Base-by-base conservation (phyloP, 2,797 vertebrate genomes). In the Hydrocynus forskahlii region DNA sequence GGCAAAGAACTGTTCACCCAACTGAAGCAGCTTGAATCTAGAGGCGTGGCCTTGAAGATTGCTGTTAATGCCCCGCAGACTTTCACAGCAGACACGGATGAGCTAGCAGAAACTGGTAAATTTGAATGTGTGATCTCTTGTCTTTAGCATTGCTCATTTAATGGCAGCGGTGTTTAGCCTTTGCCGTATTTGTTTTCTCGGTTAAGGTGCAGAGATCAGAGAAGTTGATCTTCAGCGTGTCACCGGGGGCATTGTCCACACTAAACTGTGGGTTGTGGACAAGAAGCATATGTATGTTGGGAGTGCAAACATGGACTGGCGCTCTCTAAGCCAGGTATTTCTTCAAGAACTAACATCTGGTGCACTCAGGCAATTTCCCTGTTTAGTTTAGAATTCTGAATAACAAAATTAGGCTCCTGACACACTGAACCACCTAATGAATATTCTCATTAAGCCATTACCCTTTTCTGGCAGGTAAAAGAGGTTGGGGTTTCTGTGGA, bases 261-360 rank as follows among this genome's bases (percentile, higher is more conserved):
- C 94, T 73, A 95, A 95, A 85, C 85, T 95, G 60, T 94, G 92
- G 93, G 92, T 94, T 77, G 93, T 96, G 50, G 95, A 96, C 82
- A 87, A 85, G 23, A 91, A 91, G 77, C 94, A 96, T 72, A 38
- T 95, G 35, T 96, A 95, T 87, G 1, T 96, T 71, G 95, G 94
- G 5, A 96, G 94, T 0, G 93, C 95, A 79, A 95, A 94, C 91
- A 94, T 95, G 94, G 95, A 95, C 91, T 94, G 94, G 94, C 92
- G 94, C 50, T 94, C 95, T 5, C 91, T 96, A 0, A 95, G 89
- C 29, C 92, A 96, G 94, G 95, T 95, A 90, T n/a, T 23, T 72
- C 10, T 7, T 17, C 79, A 50, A 63, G 21, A 16, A 40, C 57
- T 17, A 7, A 29, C 38, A 25, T 12, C 38, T 75, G 29, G 13